A percentile compares a stretch with the other conserved stretches of the same genome.
These are phyloP conservation scores for Ifrita kowaldi DNA, from an alignment of 2,113 vertebrate genomes.

Conservation along the genomic window DNA sequence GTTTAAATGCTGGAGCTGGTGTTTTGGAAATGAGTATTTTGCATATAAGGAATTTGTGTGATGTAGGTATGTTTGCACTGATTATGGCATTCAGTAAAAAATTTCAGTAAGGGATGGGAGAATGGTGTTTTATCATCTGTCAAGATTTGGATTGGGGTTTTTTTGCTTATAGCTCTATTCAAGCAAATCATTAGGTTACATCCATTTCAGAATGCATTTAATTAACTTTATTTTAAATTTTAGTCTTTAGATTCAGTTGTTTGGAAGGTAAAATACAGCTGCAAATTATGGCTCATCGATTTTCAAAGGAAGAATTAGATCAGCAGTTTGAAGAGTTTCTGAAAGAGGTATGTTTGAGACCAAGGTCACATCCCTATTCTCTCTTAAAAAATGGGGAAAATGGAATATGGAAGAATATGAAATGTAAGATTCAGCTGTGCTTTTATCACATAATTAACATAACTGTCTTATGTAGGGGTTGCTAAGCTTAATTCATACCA, in stretches of 20 bases:
- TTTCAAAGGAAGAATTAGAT: slow-evolving; percentile 85
- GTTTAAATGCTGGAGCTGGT: background rate
- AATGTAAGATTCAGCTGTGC: background rate
- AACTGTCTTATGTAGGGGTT: background rate
- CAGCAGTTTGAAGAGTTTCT: slow-evolving; percentile 92
- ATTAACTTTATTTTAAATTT: background rate
- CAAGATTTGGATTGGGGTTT: fast-evolving
- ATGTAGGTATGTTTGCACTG: background rate
- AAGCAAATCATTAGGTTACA: background rate
- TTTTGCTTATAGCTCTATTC: background rate
- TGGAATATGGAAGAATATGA: background rate
- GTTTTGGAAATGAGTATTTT: background rate
- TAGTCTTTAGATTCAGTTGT: background rate
- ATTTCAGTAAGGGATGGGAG: background rate
- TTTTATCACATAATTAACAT: background rate
- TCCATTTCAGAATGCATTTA: background rate
- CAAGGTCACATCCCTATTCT: background rate
- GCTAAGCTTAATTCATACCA: background rate
- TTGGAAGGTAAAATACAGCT: background rate
- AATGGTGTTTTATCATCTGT: background rate
- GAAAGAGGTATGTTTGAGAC: slow-evolving; percentile 82
- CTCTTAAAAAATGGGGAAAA: background rate
- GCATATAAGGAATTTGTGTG: background rate
- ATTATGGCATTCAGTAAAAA: background rate
- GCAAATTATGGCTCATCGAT: slow-evolving; percentile 75